A percentile compares a stretch with the other conserved stretches of the same genome.
Evolutionary conservation across 2,113 vertebrate species (phyloP).

Genomic region (Xenopus tropicalis): DNA sequence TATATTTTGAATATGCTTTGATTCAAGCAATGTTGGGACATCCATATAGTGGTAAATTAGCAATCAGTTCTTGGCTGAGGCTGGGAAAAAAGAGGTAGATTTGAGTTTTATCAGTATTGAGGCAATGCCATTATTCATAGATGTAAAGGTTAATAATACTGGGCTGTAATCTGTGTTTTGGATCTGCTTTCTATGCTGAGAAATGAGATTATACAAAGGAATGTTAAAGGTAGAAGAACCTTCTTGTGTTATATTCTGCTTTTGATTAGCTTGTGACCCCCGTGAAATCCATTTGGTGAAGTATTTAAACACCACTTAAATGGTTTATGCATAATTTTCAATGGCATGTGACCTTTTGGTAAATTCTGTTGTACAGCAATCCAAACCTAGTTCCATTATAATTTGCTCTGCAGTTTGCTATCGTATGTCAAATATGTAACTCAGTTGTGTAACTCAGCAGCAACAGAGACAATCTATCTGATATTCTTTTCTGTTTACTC

Average conservation of each 20-base stretch:
- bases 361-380: slow-evolving; percentile 26
- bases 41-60: no score
- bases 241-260: slow-evolving; percentile 14
- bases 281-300: slow-evolving; percentile 16
- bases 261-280: slow-evolving; percentile 20
- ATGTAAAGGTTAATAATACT: no score
- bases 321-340: slow-evolving; percentile 25
- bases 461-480: neutral
- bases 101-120: no score
- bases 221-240: no score
- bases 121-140: no score
- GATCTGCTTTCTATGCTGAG: no score
- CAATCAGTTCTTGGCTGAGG: no score
- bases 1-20: no score
- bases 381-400: slow-evolving; percentile 22
- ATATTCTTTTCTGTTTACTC: slow-evolving; percentile 15
- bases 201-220: no score
- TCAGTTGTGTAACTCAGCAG: slow-evolving; percentile 11
- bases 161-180: no score
- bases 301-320: slow-evolving; percentile 25
- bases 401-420: slow-evolving; percentile 32
- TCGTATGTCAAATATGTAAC: slow-evolving; percentile 24
- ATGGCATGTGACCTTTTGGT: slow-evolving; percentile 26
- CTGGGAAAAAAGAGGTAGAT: no score
- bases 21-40: no score